Base-by-base conservation (phyloP, 2,888 invertebrate species). In the Eupithecia pulchellata region DNA sequence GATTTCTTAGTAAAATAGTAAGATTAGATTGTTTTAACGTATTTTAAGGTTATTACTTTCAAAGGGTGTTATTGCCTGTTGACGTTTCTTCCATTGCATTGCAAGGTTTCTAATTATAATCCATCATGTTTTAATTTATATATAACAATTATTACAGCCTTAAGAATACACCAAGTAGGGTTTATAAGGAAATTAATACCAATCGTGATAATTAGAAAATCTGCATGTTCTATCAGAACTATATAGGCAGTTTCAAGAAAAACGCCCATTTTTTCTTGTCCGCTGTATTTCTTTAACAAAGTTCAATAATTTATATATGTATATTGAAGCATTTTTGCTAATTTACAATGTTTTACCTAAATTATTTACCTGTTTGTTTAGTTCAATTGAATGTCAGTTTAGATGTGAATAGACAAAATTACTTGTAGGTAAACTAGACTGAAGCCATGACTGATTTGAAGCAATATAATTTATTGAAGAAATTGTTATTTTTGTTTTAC, bases 381-480 rank as follows among this genome's bases (percentile, higher is more conserved):
- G 79, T 83, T 79, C 80, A 84, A 82, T 80, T 79, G 77, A 76
- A 79, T 83, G 78, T 77, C 75, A 77, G 77, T 80, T 79, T 79
- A 73, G 77, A 77, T 77, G 81, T 80, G 78, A 75, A 79, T 74
- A 57, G 70, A 70, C 70, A 47, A 72, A 75, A 74, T 73, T 75
- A 77, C 73, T 75, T 69, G 82, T 86, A 87, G 84, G 82, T 82
- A 84, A 76, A 86, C 84, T 92, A 90, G 93, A 93, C 93, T 93
- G 93, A 93, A 85, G 84, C 85, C 88, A 88, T 86, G 93, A 93
- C 93, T 93, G 93, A 93, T 88, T 90, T 88, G 87, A 91, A 93
- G 93, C 93, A 93, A 93, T 93, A 93, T 92, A 91, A 91, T 91
- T 92, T 92, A 90, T 88, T 91, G 90, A 89, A 88, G 78, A 86